Evolutionary conservation across 2,888 invertebrate species (phyloP), one percentile per base, ranked within the genome.

Genomic region (Pachliopta kotzebuea): DNA sequence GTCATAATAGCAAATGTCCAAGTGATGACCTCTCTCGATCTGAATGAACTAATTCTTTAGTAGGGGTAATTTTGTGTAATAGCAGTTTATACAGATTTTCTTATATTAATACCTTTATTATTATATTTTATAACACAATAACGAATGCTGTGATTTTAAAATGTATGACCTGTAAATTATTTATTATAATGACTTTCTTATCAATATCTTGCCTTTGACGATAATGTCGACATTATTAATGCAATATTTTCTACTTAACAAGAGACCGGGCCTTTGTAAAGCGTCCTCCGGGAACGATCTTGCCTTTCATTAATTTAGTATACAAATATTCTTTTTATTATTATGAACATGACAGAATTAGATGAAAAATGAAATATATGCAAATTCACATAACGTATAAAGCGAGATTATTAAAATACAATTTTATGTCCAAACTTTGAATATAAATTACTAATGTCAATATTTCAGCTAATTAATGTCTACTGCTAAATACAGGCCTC

Each of bases 191-290:
- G 20, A 18, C 18, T 20, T 20, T 49, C 7, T 4, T 49, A 49
- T 49, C 20, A 49, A 49, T 49, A 49, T 20, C 49, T n/a, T 49
- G 20, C 14, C n/a, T 49, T 49, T 49, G 18, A 49, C 49, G 49
- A 18, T 49, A 49, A 49, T n/a, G 20, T 2, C 18, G 49, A 20
- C 49, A 49, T 49, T 49, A 49, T 49, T 49, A 49, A 49, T 49
- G 49, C 49, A 49, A 49, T n/a, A 49, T 49, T 49, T 49, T 49
- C 20, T 20, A 49, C 49, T n/a, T 20, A 49, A 49, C 49, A 49
- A 49, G 49, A 49, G n/a, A 8, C 49, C 49, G 8, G 49, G 18
- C 49, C 20, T 49, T 49, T 49, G 49, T 49, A 20, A 14, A 49
- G 20, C 49, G n/a, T 49, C 49, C 20, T 49, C n/a, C 9, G 49